Evolutionary conservation across 2,113 vertebrate species (phyloP), one percentile per base, ranked within the genome.

Genomic region (Salvator merianae): DNA sequence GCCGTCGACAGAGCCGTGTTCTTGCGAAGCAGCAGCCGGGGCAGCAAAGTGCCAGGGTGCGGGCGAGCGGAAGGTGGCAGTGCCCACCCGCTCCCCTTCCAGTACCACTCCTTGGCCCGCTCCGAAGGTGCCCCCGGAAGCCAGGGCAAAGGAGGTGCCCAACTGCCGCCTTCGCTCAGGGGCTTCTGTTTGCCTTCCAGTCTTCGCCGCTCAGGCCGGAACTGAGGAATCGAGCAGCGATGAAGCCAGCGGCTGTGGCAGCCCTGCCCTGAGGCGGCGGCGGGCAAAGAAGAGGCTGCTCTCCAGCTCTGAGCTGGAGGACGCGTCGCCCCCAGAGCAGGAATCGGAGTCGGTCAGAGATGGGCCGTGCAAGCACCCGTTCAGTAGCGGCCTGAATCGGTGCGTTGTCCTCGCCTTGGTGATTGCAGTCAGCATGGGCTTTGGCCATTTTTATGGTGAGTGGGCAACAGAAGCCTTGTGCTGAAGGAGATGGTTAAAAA

Each of bases 361-460:
- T 5, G 86, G 93, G 70, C 71, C 81, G 9, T 87, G 16, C 4
- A 92, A 88, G 71, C 87, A 73, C 18, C 95, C 88, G 6, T 88
- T 94, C 86, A 93, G 96, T 65, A 93, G 96, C 13, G 92, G 96
- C 87, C 95, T 99, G 5, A 98, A 97, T 92, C 96, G 93, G 0
- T 99, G 97, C 81, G 93, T 99, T 88, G 50, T 98, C 55, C 96
- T 99, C 0, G 96, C 97, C 40, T 94, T 99, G 89, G 89, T 99
- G 83, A 90, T 99, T 5, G 98, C 97, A 7, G 5, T 98, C 95
- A 98, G 97, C 96, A 97, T 98, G 97, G 97, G 97, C 88, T 97
- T 98, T 62, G 97, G 97, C 8, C 97, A 99, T 92, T 98, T 98
- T 87, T 98, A 97, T 24, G 97, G 99, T 99, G 86, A 94, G 96